Evolutionary conservation across 2,888 invertebrate species (phyloP).

Genomic region (Tachystola acroxantha): DNA sequence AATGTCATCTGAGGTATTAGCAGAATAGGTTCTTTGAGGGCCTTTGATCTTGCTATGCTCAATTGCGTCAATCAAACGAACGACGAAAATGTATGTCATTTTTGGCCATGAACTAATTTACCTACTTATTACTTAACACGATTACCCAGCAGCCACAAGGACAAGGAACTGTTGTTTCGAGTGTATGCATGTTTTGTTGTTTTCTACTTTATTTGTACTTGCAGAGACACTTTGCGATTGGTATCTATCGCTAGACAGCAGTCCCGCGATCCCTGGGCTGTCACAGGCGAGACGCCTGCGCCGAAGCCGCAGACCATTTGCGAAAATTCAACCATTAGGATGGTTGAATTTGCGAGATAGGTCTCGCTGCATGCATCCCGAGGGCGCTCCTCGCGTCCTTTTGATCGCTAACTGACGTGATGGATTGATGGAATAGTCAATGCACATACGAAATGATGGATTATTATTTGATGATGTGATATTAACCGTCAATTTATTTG

Average conservation of each 20-base stretch:
- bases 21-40: too few species aligned
- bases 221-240: neutral
- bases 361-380: conserved; percentile 35
- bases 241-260: conserved; percentile 1
- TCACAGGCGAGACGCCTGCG: conserved; percentile 17
- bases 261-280: conserved; percentile 29
- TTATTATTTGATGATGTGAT: conserved; percentile 2
- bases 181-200: too few species aligned
- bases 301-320: conserved; percentile 30
- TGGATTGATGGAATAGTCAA: conserved; percentile 18
- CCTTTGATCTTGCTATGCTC: too few species aligned
- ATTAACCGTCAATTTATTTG: neutral
- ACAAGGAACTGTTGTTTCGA: too few species aligned
- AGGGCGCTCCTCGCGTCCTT: conserved; percentile 26
- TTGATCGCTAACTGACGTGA: conserved; percentile 24
- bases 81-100: too few species aligned
- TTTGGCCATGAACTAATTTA: too few species aligned
- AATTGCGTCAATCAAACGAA: too few species aligned
- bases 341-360: too few species aligned
- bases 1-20: too few species aligned
- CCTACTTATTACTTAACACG: too few species aligned
- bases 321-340: conserved; percentile 46
- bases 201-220: too few species aligned
- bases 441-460: conserved; percentile 9
- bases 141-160: too few species aligned